phyloP scores from a whole-genome alignment of 2,888 invertebrate genomes.

The Crioceris asparagi region DNA sequence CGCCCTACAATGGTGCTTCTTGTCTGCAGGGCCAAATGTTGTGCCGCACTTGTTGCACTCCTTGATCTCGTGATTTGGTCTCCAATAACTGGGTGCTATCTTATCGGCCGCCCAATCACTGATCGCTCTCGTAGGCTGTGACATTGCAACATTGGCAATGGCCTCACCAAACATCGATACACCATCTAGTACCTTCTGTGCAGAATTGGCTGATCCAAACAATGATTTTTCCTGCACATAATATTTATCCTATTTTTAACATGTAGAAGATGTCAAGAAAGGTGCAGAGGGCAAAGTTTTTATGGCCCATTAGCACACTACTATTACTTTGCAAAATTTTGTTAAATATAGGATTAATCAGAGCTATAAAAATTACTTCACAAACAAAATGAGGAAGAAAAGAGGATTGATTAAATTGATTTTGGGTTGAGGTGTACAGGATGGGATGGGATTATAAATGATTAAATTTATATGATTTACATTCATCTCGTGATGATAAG shows the following conservation, averaged over 20 bases:
- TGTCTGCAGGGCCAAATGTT: conserved; percentile 44
- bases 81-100: conserved; percentile 72
- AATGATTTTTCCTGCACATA: conserved; percentile 34
- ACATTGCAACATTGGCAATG: conserved; percentile 51
- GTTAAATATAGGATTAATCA: no score
- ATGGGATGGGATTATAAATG: no score
- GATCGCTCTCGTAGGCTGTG: conserved; percentile 59
- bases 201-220: conserved; percentile 33
- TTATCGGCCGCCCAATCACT: conserved; percentile 67
- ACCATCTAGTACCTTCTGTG: conserved; percentile 47
- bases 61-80: conserved; percentile 64
- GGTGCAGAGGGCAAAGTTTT: neutral
- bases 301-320: conserved; percentile 23
- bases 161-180: conserved; percentile 47
- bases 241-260: conserved; percentile 30
- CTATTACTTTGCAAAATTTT: no score
- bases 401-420: no score
- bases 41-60: conserved; percentile 54
- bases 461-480: no score
- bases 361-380: no score
- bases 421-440: no score
- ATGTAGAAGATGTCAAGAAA: conserved; percentile 8
- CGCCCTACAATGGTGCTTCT: conserved; percentile 65
- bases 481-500: no score
- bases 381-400: no score